Evolutionary conservation across 2,113 vertebrate genomes (phyloP).

Genomic region (Channa maculata): DNA sequence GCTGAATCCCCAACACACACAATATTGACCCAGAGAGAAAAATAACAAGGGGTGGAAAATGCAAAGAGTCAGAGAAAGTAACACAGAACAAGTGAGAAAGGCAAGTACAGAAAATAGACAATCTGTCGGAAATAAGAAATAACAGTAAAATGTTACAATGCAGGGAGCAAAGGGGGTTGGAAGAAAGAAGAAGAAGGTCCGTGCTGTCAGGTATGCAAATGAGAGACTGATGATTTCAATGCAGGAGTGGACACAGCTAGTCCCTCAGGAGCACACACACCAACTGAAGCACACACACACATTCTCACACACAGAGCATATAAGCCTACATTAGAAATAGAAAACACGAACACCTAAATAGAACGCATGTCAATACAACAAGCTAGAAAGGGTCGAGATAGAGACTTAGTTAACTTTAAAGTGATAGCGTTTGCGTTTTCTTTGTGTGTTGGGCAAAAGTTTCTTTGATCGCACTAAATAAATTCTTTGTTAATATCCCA

Average conservation of each 20-base stretch:
- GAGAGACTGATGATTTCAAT: slow-evolving; percentile 72
- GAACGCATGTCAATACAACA: no score
- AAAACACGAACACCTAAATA: no score
- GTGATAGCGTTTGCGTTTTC: no score
- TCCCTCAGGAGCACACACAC: slow-evolving; percentile 62
- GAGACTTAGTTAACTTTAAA: no score
- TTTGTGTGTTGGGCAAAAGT: no score
- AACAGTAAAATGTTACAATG: slow-evolving; percentile 7
- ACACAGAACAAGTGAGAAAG: neutral
- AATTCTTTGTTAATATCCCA: no score
- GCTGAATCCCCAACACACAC: slow-evolving; percentile 80
- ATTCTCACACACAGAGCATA: no score
- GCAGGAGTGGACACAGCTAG: slow-evolving; percentile 65
- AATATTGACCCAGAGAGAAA: slow-evolving; percentile 76
- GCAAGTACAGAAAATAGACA: slow-evolving; percentile 1
- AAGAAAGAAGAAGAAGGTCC: slow-evolving; percentile 43
- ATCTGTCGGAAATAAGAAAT: slow-evolving; percentile 10
- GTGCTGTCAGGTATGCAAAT: slow-evolving; percentile 74
- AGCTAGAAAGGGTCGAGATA: no score
- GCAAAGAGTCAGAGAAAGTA: slow-evolving; percentile 2
- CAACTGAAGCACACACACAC: neutral
- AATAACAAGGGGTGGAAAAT: slow-evolving; percentile 21
- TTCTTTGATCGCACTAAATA: no score
- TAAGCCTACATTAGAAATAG: no score
- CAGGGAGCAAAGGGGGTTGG: slow-evolving; percentile 6